A percentile compares a stretch with the other conserved stretches of the same genome.
phyloP scores from a whole-genome alignment of 2,888 invertebrate species.

The Habroteleia sp. region DNA sequence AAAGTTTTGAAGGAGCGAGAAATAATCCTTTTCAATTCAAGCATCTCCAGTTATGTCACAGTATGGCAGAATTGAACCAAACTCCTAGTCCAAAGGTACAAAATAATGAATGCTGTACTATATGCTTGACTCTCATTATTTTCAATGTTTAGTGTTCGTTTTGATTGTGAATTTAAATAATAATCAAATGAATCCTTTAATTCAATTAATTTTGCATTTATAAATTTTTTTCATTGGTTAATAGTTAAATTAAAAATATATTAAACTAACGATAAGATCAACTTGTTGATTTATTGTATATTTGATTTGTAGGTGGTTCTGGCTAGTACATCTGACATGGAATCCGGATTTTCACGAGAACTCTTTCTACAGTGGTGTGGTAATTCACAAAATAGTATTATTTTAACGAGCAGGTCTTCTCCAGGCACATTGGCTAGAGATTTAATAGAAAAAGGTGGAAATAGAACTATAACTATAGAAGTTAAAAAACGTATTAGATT shows the following conservation, averaged over 20 bases:
- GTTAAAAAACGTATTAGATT: conserved; percentile 87
- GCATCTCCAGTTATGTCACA: conserved; percentile 96
- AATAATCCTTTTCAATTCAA: conserved; percentile 98
- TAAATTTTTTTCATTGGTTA: no score
- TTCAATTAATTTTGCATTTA: no score
- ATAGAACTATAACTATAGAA: conserved; percentile 87
- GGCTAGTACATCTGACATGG: conserved; percentile 96
- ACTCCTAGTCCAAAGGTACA: conserved; percentile 95
- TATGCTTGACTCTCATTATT: no score
- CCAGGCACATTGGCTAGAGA: conserved; percentile 91
- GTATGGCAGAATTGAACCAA: conserved; percentile 90
- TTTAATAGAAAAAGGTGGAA: conserved; percentile 88
- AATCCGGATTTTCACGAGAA: conserved; percentile 96
- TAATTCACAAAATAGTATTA: conserved; percentile 95
- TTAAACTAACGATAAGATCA: no score
- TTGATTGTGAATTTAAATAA: no score
- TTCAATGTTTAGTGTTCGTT: no score
- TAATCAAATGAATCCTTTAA: no score
- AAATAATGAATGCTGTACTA: no score
- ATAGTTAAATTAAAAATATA: no score
- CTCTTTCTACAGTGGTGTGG: conserved; percentile 96
- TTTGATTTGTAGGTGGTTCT: conserved; percentile 86
- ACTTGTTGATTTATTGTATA: no score
- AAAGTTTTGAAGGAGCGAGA: conserved; percentile 93
- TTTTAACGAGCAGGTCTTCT: conserved; percentile 93